A percentile compares a stretch with the other conserved stretches of the same genome.
Conservation (phyloP, 2,113 vertebrate genomes). For the Pimephales promelas region DNA sequence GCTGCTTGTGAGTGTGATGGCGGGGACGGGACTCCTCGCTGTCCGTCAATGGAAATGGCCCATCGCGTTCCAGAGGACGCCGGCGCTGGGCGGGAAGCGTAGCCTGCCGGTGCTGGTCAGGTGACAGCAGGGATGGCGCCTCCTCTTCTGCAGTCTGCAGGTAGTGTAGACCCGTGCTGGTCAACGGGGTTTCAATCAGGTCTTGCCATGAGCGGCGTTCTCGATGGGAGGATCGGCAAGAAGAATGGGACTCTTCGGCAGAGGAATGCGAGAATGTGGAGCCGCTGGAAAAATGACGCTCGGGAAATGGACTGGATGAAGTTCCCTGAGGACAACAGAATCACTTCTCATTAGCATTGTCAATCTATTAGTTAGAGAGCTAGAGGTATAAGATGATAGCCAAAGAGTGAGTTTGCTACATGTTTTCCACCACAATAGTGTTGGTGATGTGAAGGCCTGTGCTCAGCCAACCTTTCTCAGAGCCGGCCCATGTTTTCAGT, state of each 20-base stretch:
- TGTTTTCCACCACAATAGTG: not conserved
- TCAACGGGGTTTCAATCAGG: constrained; percentile 69
- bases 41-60: constrained; percentile 85
- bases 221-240: constrained; percentile 76
- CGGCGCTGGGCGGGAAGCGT: constrained; percentile 80
- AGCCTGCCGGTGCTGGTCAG: constrained; percentile 81
- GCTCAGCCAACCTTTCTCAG: not conserved
- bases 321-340: constrained; percentile 37
- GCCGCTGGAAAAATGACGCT: constrained; percentile 70
- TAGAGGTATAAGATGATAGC: not conserved
- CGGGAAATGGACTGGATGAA: constrained; percentile 75
- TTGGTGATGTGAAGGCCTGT: not conserved
- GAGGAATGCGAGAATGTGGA: constrained; percentile 80
- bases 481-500: too few relatives aligned
- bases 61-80: constrained; percentile 81
- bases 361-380: not conserved
- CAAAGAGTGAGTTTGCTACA: not conserved
- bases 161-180: constrained; percentile 85
- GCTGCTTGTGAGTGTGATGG: constrained; percentile 81
- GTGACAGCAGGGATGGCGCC: constrained; percentile 75
- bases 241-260: constrained; percentile 79
- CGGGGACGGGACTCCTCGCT: constrained; percentile 73
- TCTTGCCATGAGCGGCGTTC: constrained; percentile 72
- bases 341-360: not conserved
- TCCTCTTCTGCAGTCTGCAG: constrained; percentile 80